phyloP scores from a whole-genome alignment of 2,797 vertebrate species.

The Tragelaphus oryx region DNA sequence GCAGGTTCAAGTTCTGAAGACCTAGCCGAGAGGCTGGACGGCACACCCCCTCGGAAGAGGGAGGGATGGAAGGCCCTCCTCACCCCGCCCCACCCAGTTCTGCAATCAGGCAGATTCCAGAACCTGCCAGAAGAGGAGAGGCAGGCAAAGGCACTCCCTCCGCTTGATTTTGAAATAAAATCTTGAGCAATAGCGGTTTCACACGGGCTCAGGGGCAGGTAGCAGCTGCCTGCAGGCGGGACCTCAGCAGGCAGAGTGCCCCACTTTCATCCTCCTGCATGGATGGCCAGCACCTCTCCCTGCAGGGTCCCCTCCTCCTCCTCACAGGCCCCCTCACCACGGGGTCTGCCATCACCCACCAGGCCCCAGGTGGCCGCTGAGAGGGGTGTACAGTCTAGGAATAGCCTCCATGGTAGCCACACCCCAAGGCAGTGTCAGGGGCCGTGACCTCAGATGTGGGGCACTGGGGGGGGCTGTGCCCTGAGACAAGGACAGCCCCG shows the following conservation, averaged over 20 bases:
- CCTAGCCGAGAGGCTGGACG: neutral
- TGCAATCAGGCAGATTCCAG: no score
- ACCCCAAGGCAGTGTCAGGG: accelerated
- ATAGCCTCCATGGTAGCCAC: neutral
- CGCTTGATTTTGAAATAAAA: neutral
- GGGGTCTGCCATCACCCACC: neutral
- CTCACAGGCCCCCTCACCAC: neutral
- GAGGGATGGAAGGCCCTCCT: neutral
- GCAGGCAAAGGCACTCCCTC: neutral
- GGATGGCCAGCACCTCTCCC: neutral
- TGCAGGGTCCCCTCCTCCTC: neutral
- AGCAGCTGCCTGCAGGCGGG: accelerated
- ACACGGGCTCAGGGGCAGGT: neutral
- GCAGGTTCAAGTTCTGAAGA: neutral
- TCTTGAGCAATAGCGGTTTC: constrained; percentile 32
- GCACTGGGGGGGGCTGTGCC: neutral
- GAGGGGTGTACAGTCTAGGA: neutral
- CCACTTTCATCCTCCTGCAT: accelerated
- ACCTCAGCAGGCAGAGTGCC: accelerated
- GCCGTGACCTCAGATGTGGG: neutral
- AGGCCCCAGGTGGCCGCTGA: neutral
- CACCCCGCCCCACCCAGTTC: neutral
- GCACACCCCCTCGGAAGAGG: neutral
- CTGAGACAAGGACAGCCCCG: accelerated
- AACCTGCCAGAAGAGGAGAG: neutral